These are phyloP conservation scores for Pseudorectes ferrugineus DNA, from an alignment of 2,113 vertebrate species.

Conservation along the genomic window DNA sequence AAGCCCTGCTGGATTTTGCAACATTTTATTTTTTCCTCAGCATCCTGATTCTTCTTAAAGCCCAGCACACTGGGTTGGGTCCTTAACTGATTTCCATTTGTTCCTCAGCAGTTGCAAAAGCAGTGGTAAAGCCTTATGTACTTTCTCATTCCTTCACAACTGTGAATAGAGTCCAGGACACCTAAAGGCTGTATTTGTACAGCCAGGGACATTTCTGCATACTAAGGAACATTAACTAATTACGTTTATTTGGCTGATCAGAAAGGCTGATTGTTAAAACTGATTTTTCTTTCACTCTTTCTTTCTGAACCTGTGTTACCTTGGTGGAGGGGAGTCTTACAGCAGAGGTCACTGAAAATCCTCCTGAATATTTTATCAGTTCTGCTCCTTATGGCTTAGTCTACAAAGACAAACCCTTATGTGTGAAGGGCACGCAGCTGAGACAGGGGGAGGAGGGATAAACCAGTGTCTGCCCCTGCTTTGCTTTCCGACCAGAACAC, in stretches of 20 bases:
- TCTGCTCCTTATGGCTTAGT: conserved; percentile 19
- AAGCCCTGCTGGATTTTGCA: not conserved
- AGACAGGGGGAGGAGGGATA: not conserved
- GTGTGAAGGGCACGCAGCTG: conserved; percentile 14
- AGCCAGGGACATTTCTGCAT: not conserved
- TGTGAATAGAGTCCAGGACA: not conserved
- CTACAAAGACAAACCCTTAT: conserved; percentile 32
- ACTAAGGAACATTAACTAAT: not conserved
- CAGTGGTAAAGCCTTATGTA: not conserved
- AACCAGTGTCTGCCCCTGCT: not conserved
- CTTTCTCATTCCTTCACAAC: not conserved
- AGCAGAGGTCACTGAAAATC: conserved; percentile 40
- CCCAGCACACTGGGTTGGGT: not conserved
- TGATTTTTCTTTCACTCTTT: not conserved
- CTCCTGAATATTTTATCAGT: conserved; percentile 62
- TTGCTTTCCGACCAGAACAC: not conserved
- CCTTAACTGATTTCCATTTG: not conserved
- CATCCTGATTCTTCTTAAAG: not conserved
- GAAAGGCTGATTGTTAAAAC: not conserved
- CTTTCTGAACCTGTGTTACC: not conserved
- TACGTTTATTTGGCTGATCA: not conserved
- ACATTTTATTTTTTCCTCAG: not conserved
- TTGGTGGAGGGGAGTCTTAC: not conserved
- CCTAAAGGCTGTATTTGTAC: not conserved
- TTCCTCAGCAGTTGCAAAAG: not conserved